A percentile compares a stretch with the other conserved stretches of the same genome.
These are phyloP conservation scores for Eciton burchellii DNA, from an alignment of 1,140 invertebrate genomes.

Conservation along the genomic window DNA sequence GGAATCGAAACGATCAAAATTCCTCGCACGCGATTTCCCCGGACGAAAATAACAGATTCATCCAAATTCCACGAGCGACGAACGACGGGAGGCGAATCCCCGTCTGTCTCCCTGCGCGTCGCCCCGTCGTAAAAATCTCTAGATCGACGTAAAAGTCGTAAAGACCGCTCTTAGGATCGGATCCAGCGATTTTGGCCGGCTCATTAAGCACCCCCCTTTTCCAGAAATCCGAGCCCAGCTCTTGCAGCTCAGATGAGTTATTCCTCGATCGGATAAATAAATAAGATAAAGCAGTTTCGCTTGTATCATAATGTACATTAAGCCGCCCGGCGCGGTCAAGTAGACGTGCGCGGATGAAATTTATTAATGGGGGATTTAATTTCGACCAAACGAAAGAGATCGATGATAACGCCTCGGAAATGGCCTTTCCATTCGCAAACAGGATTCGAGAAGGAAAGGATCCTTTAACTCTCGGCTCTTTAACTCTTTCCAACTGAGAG, in stretches of 20 bases:
- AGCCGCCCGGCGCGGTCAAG: not conserved
- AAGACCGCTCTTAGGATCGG: conserved; percentile 54
- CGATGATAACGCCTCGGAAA: no score
- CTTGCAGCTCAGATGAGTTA: conserved; percentile 22
- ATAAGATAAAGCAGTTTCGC: not conserved
- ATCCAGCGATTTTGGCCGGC: not conserved
- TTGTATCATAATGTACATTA: not conserved
- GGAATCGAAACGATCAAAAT: conserved; percentile 67
- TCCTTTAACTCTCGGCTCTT: no score
- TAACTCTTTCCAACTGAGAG: no score
- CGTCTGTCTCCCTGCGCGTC: not conserved
- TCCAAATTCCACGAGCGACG: conserved; percentile 67
- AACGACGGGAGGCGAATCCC: conserved; percentile 8
- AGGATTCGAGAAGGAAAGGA: no score
- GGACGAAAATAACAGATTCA: conserved; percentile 67
- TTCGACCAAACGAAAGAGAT: not conserved
- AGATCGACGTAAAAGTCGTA: conserved; percentile 48
- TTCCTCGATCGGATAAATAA: not conserved
- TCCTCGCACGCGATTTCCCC: conserved; percentile 68
- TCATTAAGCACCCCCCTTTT: conserved; percentile 7
- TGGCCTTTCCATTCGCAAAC: conserved; percentile 1
- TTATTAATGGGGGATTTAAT: not conserved
- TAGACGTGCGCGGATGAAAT: not conserved
- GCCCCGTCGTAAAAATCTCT: conserved; percentile 43
- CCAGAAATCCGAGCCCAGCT: conserved; percentile 1